phyloP scores from a whole-genome alignment of 1,140 invertebrate genomes.

The Bombus ignitus region DNA sequence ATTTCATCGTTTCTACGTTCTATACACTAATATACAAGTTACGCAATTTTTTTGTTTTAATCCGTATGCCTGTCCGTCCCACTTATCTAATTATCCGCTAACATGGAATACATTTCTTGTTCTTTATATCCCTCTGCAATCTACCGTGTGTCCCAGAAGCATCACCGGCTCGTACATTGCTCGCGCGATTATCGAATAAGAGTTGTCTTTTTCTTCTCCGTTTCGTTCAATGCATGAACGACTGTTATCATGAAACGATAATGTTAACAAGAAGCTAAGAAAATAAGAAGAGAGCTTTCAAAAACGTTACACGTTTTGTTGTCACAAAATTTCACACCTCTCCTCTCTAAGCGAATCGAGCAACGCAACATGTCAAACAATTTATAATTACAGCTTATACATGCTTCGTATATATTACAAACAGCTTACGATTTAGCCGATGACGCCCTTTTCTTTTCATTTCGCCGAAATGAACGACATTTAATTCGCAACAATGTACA shows the following conservation, averaged over 20 bases:
- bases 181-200: constrained; percentile 4
- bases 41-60: constrained; percentile 75
- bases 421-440: constrained; percentile 21
- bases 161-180: constrained; percentile 73
- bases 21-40: constrained; percentile 84
- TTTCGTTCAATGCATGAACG: not conserved
- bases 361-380: constrained; percentile 33
- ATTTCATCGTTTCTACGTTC: constrained; percentile 82
- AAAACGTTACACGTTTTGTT: not conserved
- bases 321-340: constrained; percentile 15
- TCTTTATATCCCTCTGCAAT: constrained; percentile 63
- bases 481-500: constrained; percentile 14
- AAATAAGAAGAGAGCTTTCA: constrained; percentile 39
- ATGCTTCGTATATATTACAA: constrained; percentile 40
- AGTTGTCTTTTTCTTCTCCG: not conserved
- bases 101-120: constrained; percentile 77
- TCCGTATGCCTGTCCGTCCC: constrained; percentile 78
- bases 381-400: constrained; percentile 17
- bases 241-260: not conserved
- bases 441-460: not conserved
- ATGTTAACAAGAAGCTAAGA: not conserved
- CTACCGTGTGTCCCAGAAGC: constrained; percentile 62
- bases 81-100: constrained; percentile 79
- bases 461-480: constrained; percentile 13
- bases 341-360: constrained; percentile 11